Evolutionary conservation across 2,113 vertebrate species (phyloP), one percentile per base, ranked within the genome.

Genomic region (Chascanopsetta lugubris): DNA sequence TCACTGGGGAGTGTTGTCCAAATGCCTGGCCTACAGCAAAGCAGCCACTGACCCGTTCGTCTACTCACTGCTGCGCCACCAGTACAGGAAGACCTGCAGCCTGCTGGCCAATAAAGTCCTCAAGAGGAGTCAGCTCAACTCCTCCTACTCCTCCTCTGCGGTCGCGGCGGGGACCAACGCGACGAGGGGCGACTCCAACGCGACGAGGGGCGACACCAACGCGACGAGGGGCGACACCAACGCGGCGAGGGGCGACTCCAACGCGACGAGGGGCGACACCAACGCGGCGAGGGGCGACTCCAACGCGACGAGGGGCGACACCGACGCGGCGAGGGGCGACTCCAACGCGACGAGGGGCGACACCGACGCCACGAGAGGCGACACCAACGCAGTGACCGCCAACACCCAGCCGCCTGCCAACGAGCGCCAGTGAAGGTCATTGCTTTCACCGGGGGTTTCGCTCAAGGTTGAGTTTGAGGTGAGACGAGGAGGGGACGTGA

Each of bases 11-110:
- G 92, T 96, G 57, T 85, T 97, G 61, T 94, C 94, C 87, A 97
- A 98, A 90, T 97, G 95, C 88, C 86, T 99, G 88, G 94, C 95
- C 75, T 99, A 98, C 91, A 93, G 95, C 92, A 99, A 99, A 82
- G 97, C 94, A 2, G 95, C 94, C 8, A 96, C 94, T 2, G 97
- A 99, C 90, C 97, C 97, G 5, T 99, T 98, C 42, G 96, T 98
- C 69, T 99, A 99, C 90, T 98, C 96, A 18, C 87, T 98, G 54
- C 92, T 98, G 50, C 94, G 96, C 13, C 92, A 95, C 75, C 97
- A 98, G 82, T 99, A 98, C 91, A 95, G 92, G 87, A 94, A 92
- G 84, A 96, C 94, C 11, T 97, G 94, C 93, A 91, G 86, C 43
- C 92, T 94, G 57, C 94, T 98, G 51, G 86, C 94, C 6, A 95